Evolutionary conservation across 2,797 vertebrate species (phyloP).

Genomic region (Lepidocolaptes lacrymiger): DNA sequence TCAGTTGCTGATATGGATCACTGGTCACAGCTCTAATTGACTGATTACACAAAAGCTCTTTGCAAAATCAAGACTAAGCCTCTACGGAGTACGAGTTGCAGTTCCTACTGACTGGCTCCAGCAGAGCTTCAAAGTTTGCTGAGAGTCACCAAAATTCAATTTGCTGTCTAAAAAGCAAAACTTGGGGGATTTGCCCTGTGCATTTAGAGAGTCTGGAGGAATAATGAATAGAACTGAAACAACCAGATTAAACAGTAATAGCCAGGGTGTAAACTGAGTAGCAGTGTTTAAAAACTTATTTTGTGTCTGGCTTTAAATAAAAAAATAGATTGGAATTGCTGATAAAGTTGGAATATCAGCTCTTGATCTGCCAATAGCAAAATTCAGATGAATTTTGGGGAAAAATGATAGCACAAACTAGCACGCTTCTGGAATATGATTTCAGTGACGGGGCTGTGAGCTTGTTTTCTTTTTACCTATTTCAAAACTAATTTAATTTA

Average conservation of each 20-base stretch:
- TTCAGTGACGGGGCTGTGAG: not conserved
- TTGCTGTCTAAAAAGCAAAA: constrained; percentile 16
- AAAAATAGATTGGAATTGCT: constrained; percentile 24
- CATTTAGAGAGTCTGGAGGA: not conserved
- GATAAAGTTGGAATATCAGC: not conserved
- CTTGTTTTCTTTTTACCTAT: constrained; percentile 19
- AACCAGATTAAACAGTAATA: not conserved
- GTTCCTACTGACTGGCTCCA: not conserved
- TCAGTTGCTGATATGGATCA: constrained; percentile 51
- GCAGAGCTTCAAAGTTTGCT: not conserved
- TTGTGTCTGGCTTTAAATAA: constrained; percentile 1
- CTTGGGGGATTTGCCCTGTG: not conserved
- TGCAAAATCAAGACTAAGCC: constrained; percentile 35
- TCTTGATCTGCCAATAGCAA: constrained; percentile 31
- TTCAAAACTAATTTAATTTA: constrained; percentile 52
- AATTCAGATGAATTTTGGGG: not conserved
- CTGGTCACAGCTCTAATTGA: constrained; percentile 34
- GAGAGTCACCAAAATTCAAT: not conserved
- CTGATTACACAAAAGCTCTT: constrained; percentile 49
- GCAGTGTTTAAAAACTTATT: not conserved
- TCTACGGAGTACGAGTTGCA: not conserved
- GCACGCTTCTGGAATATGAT: not conserved
- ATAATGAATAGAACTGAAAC: not conserved
- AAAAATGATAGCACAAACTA: not conserved
- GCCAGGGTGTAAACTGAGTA: not conserved